Evolutionary conservation across 2,888 invertebrate genomes (phyloP), one percentile per base, ranked within the genome.

Genomic region (Sesia bembeciformis): DNA sequence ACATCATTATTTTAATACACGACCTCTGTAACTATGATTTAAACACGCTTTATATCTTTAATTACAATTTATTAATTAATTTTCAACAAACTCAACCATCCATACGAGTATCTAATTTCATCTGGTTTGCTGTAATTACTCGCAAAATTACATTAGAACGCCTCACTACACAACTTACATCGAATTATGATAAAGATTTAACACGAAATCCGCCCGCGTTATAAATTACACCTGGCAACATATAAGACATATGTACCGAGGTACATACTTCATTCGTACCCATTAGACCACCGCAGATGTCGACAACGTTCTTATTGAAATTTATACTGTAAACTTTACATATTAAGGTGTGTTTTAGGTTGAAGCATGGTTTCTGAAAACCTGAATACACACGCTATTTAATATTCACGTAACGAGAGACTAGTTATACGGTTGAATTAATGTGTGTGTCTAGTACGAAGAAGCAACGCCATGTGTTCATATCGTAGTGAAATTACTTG

Each of bases 181-280:
- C 59, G 61, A 63, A 65, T 66, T 64, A 64, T 66, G 63, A 64
- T 61, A 58, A 58, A 62, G 62, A 66, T 67, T 68, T 68, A 66
- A 68, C 68, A 64, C 66, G 61, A 62, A 62, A 60, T 60, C 59
- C 60, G 62, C 59, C 58, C 57, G 58, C 61, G 63, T 61, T 60
- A 61, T 71, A 66, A 70, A 68, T 69, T 62, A 67, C 68, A 70
- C 67, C 71, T 68, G 69, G 65, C 60, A 57, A 61, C 62, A 52
- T 53, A 51, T 57, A 54, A 58, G 58, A 53, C 51, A 51, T 51
- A 52, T 49, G 55, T 42, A 51, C 39, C 7, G 40, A 40, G 42
- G 51, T 65, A 62, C 64, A 60, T 62, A 63, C 62, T 60, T 63
- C 58, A 63, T 59, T 59, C 59, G 56, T 54, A 53, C 60, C 58